Percentiles rank a stretch among this genome's conserved stretches.
These are phyloP conservation scores for Myrmophylax atrothorax DNA, from an alignment of 2,113 vertebrate genomes.

Conservation along the genomic window DNA sequence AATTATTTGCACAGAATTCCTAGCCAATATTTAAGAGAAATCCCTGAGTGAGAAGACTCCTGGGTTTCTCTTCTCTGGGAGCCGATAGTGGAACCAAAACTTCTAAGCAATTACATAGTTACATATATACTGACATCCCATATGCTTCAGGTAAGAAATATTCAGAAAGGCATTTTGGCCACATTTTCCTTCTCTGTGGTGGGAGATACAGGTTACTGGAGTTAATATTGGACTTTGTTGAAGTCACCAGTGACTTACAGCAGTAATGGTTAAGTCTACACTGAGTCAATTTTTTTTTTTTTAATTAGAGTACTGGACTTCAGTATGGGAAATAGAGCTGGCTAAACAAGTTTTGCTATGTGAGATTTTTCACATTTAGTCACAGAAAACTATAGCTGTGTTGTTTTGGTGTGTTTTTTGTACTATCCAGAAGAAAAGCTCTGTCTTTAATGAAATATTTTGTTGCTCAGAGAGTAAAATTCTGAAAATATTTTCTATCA, in stretches of 20 bases:
- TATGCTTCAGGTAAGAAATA: background rate
- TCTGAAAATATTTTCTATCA: background rate
- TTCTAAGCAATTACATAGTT: background rate
- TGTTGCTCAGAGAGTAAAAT: background rate
- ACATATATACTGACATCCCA: background rate
- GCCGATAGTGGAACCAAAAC: background rate
- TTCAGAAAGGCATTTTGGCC: background rate
- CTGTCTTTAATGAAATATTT: background rate
- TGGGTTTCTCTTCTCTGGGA: background rate
- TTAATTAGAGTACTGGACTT: background rate
- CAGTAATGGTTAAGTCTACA: background rate
- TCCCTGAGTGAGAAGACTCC: background rate
- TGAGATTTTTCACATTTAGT: background rate
- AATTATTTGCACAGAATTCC: background rate
- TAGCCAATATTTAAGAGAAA: background rate
- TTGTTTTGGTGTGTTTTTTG: background rate
- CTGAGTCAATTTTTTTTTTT: background rate
- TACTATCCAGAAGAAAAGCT: background rate
- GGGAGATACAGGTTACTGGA: background rate
- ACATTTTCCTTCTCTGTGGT: background rate
- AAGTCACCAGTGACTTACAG: background rate
- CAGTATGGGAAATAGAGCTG: background rate
- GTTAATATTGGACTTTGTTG: background rate
- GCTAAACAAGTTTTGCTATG: background rate
- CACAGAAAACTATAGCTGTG: background rate